Base-by-base conservation (phyloP, 2,888 invertebrate genomes). In the Phanerotoma sp. region DNA sequence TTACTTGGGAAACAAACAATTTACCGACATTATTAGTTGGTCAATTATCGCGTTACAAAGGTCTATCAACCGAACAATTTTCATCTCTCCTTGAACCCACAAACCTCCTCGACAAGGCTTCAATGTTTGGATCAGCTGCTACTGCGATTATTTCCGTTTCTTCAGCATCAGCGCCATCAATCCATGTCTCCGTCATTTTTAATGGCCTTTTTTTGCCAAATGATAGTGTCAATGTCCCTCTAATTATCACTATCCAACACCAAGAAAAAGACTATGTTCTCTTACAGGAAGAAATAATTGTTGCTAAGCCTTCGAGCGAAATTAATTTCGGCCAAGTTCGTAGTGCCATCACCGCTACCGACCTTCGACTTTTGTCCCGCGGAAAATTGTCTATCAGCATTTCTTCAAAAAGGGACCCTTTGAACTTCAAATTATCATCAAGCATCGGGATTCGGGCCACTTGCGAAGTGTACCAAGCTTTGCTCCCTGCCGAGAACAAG, bases 131-230 rank as follows among this genome's bases (percentile, higher is more conserved):
- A 66, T 86, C 81, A 65, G 92, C 91, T 67, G 94, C 92, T 2
- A 93, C 93, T 0, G 93, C 93, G 1, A 87, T 93, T 28, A 87
- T 94, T 1, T 90, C 92, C 0, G 89, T 89, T 0, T 88, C 86
- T 1, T 88, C 89, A 10, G 86, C 90, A 0, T 86, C 89, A 2
- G 86, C 89, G 0, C 91, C 93, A 0, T 89, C 89, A 30, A 83
- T 93, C 55, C 90, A 93, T 72, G 75, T 93, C 33, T 89, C 90
- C 0, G 77, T 93, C 4, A 83, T 91, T 0, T 92, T 92, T 73
- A 92, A 91, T 67, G 93, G 93, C 9, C 81, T 93, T 3, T 91
- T 93, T 64, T 79, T 83, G 0, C 79, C 83, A 0, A 81, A 83
- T 41, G 85, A 87, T 51, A 80, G 82, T 1, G 74, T 80, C 22